Conservation (phyloP, 2,797 vertebrate genomes). For the Arrhamphus sclerolepis region DNA sequence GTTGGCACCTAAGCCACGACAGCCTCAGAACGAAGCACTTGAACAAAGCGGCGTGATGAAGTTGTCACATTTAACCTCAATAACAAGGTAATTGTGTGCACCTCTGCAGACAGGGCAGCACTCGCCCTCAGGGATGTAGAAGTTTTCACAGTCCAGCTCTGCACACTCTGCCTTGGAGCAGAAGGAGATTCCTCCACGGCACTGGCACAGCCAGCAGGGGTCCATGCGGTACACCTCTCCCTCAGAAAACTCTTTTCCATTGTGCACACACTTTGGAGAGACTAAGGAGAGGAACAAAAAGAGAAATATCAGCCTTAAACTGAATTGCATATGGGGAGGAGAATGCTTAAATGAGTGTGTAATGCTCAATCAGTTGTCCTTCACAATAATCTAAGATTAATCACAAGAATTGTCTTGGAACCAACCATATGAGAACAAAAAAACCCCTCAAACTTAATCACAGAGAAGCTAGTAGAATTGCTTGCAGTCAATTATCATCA, state of each 20-base stretch:
- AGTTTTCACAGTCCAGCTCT: slow-evolving; percentile 82
- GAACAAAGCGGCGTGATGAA: not conserved
- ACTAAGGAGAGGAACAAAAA: slow-evolving; percentile 54
- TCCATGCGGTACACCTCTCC: slow-evolving; percentile 85
- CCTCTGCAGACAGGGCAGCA: slow-evolving; percentile 86
- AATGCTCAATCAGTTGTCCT: slow-evolving; percentile 28
- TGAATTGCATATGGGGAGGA: slow-evolving; percentile 4
- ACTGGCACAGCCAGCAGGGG: slow-evolving; percentile 85
- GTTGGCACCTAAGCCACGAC: not conserved
- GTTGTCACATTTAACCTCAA: not conserved
- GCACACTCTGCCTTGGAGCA: slow-evolving; percentile 86
- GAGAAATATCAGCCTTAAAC: slow-evolving; percentile 30
- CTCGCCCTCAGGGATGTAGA: slow-evolving; percentile 85
- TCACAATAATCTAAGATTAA: slow-evolving; percentile 43
- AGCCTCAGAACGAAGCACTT: no score
- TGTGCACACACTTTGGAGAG: slow-evolving; percentile 79
- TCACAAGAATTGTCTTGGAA: not conserved
- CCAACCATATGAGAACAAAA: slow-evolving; percentile 21
- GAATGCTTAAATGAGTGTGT: slow-evolving; percentile 2
- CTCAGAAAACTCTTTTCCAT: slow-evolving; percentile 79
- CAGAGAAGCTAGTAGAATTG: slow-evolving; percentile 6
- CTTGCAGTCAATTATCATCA: slow-evolving; percentile 37
- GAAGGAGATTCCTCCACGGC: slow-evolving; percentile 85
- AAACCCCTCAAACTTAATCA: slow-evolving; percentile 30
- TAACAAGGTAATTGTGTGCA: slow-evolving; percentile 40